phyloP scores from a whole-genome alignment of 2,888 invertebrate genomes.

The Protonemura montana region DNA sequence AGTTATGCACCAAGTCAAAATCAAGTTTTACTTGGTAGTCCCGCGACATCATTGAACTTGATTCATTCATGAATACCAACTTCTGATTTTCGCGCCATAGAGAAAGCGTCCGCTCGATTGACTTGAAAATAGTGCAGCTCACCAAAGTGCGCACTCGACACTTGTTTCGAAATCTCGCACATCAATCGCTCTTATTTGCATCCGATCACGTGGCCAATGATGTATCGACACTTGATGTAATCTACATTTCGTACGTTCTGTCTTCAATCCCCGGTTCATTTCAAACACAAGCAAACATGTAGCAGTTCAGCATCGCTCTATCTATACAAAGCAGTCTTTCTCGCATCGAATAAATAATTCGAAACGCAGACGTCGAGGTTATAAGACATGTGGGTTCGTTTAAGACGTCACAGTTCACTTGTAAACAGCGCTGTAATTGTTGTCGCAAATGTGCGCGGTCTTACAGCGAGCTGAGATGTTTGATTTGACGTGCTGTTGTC shows the following conservation, averaged over 20 bases:
- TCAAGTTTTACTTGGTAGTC: neutral
- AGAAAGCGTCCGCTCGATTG: neutral
- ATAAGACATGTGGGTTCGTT: neutral
- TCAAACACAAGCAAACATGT: neutral
- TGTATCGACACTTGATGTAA: neutral
- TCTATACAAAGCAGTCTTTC: neutral
- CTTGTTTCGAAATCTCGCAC: neutral
- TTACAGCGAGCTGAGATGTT: no score
- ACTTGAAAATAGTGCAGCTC: neutral
- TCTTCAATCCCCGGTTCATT: neutral
- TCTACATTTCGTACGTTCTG: neutral
- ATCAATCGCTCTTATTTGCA: neutral
- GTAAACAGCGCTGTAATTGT: neutral
- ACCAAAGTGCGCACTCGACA: neutral
- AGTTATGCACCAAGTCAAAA: neutral
- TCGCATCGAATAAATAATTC: neutral
- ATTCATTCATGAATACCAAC: neutral
- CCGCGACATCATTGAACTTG: neutral
- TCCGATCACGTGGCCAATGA: neutral
- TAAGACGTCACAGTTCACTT: neutral
- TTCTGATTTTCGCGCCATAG: neutral
- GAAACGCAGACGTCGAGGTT: neutral
- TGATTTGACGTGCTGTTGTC: no score
- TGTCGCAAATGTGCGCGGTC: neutral
- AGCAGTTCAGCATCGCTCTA: neutral